A percentile compares a stretch with the other conserved stretches of the same genome.
Evolutionary conservation across 2,888 invertebrate species (phyloP).

Genomic region (Drosophila subquinaria): DNA sequence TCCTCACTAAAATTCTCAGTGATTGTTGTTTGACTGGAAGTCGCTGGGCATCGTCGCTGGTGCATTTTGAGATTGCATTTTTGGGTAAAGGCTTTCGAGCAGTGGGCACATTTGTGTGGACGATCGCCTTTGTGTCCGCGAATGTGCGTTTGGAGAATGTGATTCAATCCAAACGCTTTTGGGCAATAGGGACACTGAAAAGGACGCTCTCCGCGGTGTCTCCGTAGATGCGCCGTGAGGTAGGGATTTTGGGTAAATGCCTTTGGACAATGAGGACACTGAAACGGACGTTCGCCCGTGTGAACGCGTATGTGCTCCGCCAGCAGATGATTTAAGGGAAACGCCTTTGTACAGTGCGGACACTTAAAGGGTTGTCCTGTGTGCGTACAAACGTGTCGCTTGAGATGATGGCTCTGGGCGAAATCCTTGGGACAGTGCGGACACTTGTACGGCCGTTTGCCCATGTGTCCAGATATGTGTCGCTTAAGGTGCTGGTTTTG

Average conservation of each 20-base stretch:
- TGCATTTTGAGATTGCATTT: slow-evolving; percentile 31
- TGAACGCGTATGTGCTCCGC: slow-evolving; percentile 22
- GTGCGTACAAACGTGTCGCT: slow-evolving; percentile 22
- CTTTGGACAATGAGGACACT: slow-evolving; percentile 14
- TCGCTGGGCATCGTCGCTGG: slow-evolving; percentile 19
- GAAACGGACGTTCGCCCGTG: slow-evolving; percentile 14
- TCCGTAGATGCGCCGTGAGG: slow-evolving; percentile 20
- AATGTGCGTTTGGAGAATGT: slow-evolving; percentile 30
- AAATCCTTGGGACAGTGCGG: slow-evolving; percentile 22
- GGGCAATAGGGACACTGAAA: slow-evolving; percentile 26
- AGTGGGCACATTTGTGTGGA: slow-evolving; percentile 17
- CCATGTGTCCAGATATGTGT: slow-evolving; percentile 23
- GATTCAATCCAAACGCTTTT: slow-evolving; percentile 26
- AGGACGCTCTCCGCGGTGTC: slow-evolving; percentile 14
- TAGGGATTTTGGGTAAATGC: slow-evolving; percentile 21
- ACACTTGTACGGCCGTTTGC: slow-evolving; percentile 24
- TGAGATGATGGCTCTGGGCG: slow-evolving; percentile 25
- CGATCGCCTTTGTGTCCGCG: slow-evolving; percentile 24
- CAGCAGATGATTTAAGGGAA: slow-evolving; percentile 15
- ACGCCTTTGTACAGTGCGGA: slow-evolving; percentile 18
- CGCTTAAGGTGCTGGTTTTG: slow-evolving; percentile 19
- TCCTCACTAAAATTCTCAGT: not conserved
- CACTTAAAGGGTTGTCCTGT: slow-evolving; percentile 21
- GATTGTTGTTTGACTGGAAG: not conserved
- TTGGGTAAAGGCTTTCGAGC: slow-evolving; percentile 27